Evolutionary conservation across 2,888 invertebrate genomes (phyloP).

Genomic region (Philopedon plagiatum): DNA sequence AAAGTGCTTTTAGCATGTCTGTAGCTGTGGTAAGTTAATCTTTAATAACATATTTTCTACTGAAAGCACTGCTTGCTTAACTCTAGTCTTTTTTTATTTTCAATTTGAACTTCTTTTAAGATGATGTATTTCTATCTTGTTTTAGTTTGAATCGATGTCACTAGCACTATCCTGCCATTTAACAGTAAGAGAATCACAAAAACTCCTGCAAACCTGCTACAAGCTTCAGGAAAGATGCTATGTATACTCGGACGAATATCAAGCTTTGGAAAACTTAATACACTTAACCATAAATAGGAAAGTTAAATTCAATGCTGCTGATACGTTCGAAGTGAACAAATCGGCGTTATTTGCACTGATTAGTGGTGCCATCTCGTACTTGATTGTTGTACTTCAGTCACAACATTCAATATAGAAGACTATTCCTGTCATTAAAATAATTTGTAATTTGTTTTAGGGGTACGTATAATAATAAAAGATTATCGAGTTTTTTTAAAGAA

Average conservation of each 20-base stretch:
- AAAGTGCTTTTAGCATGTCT: not conserved
- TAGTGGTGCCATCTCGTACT: conserved; percentile 27
- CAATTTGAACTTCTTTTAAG: too few species aligned
- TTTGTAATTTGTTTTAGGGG: too few species aligned
- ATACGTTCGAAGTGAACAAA: conserved; percentile 30
- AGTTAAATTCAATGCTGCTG: conserved; percentile 24
- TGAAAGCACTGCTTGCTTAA: too few species aligned
- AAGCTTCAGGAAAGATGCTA: conserved; percentile 26
- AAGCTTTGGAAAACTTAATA: conserved; percentile 25
- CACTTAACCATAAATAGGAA: conserved; percentile 4
- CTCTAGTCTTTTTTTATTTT: too few species aligned
- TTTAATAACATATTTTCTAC: not conserved
- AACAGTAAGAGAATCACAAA: conserved; percentile 26
- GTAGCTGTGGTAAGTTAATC: conserved; percentile 12
- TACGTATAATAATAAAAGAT: too few species aligned
- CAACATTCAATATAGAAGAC: conserved; percentile 4
- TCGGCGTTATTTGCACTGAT: conserved; percentile 26
- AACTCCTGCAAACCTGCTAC: conserved; percentile 26
- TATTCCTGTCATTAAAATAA: too few species aligned
- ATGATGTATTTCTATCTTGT: not conserved
- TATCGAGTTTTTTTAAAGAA: too few species aligned
- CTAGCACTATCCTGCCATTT: not conserved
- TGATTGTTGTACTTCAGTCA: conserved; percentile 28
- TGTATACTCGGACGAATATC: conserved; percentile 24
- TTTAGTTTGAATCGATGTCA: conserved; percentile 27